These are phyloP conservation scores for Neotoma lepida DNA, from an alignment of 2,113 vertebrate genomes.

Conservation along the genomic window DNA sequence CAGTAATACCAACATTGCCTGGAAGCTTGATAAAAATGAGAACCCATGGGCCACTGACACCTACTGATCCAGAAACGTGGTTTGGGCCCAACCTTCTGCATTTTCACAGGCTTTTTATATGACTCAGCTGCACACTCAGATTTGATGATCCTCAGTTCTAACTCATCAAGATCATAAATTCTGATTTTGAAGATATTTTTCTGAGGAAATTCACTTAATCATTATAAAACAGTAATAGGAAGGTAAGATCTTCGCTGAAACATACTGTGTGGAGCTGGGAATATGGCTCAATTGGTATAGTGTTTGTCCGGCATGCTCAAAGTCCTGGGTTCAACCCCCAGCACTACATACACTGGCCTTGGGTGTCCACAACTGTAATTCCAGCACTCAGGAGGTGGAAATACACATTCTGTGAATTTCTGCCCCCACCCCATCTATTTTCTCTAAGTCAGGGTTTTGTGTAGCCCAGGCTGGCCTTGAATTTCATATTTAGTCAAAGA, in stretches of 20 bases:
- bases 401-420: too few relatives aligned
- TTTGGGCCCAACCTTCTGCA: neutral
- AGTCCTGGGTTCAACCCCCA: neutral
- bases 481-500: neutral
- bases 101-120: neutral
- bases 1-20: neutral
- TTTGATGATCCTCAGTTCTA: neutral
- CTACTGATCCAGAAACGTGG: neutral
- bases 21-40: neutral
- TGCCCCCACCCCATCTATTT: too few relatives aligned
- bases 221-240: neutral
- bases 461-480: neutral
- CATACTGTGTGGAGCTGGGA: neutral
- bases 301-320: neutral
- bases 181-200: neutral
- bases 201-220: neutral
- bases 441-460: too few relatives aligned
- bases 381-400: neutral
- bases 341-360: neutral
- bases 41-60: neutral
- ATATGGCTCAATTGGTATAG: neutral
- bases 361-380: neutral
- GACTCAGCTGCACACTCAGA: neutral
- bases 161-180: neutral
- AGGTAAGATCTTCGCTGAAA: neutral